Evolutionary conservation across 2,888 invertebrate genomes (phyloP).

Genomic region (Orthosia cruda): DNA sequence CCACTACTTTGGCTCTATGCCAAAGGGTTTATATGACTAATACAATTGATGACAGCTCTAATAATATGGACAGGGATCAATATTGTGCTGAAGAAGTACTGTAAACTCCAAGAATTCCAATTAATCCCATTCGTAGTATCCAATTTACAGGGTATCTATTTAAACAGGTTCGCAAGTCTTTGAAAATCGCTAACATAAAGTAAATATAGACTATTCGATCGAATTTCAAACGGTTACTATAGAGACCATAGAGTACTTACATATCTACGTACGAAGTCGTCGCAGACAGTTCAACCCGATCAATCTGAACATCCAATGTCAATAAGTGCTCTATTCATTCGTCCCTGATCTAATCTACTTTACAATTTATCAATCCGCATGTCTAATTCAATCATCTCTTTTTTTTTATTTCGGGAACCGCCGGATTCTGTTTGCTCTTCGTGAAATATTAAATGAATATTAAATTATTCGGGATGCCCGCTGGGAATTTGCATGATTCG

Average conservation of each 20-base stretch:
- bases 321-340: conserved; percentile 30
- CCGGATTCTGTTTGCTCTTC: conserved; percentile 16
- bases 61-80: not conserved
- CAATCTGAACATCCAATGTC: conserved; percentile 24
- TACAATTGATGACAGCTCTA: not conserved
- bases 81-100: not conserved
- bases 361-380: conserved; percentile 22
- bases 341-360: conserved; percentile 30
- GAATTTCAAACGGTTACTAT: conserved; percentile 4
- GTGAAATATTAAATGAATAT: conserved; percentile 58
- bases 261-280: not conserved
- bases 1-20: too few relatives aligned
- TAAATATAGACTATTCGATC: conserved; percentile 21
- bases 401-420: conserved; percentile 16
- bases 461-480: conserved; percentile 35
- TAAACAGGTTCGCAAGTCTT: conserved; percentile 6
- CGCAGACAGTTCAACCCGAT: conserved; percentile 25
- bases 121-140: not conserved
- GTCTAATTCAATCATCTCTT: conserved; percentile 13
- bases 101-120: not conserved
- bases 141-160: conserved; percentile 30
- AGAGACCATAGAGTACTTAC: not conserved
- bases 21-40: too few relatives aligned
- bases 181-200: not conserved
- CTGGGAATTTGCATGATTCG: conserved; percentile 34